Conservation (phyloP, 2,888 invertebrate species). For the Diaprepes abbreviatus region DNA sequence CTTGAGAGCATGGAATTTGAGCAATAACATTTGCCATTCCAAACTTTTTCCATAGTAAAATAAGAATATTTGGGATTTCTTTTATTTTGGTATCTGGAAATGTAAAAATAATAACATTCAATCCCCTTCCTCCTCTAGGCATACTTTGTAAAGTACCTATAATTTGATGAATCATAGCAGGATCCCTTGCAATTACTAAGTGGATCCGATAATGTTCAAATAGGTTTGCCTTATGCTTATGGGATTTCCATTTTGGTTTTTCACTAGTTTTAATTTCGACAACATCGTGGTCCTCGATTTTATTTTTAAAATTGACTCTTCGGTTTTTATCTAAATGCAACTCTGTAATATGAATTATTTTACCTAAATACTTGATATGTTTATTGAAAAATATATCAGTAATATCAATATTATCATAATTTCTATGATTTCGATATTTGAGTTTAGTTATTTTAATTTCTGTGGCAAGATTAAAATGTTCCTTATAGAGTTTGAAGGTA, state of each 20-base stretch:
- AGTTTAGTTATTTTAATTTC: background rate
- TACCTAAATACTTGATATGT: background rate
- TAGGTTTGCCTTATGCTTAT: background rate
- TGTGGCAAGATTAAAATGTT: background rate
- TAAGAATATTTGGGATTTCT: constrained; percentile 3
- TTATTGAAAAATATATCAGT: background rate
- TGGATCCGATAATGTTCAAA: background rate
- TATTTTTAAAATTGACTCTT: background rate
- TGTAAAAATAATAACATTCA: constrained; percentile 5
- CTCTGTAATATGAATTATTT: background rate
- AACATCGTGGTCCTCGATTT: background rate
- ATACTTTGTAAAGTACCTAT: background rate
- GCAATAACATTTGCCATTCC: constrained; percentile 30
- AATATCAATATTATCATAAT: background rate
- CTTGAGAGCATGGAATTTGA: constrained; percentile 22
- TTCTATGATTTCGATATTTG: background rate
- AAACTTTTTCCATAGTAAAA: constrained; percentile 28
- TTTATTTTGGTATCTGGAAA: background rate
- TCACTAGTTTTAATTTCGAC: background rate
- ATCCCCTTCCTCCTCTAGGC: background rate
- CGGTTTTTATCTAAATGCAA: background rate
- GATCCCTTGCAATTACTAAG: constrained; percentile 1
- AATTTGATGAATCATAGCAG: background rate
- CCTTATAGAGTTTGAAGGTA: background rate
- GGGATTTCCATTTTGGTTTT: background rate